Percentiles rank a stretch among this genome's conserved stretches.
Evolutionary conservation across 1,140 invertebrate genomes (phyloP).

Genomic region (Danaus melanippus): DNA sequence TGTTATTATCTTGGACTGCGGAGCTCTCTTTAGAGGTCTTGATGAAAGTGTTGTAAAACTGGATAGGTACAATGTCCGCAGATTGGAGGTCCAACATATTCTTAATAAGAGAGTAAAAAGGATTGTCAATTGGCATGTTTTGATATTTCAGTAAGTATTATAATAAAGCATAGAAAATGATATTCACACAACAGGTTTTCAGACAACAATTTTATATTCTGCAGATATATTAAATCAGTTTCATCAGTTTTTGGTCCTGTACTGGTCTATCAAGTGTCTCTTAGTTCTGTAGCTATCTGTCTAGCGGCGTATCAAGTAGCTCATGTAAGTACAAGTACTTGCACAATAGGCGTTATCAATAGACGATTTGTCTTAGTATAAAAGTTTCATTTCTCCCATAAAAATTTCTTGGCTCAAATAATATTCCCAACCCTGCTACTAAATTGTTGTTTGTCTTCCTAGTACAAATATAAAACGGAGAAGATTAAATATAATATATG

Average conservation of each 20-base stretch:
- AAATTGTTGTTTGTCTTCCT: too few species aligned
- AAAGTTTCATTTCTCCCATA: too few species aligned
- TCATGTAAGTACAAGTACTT: constrained; percentile 28
- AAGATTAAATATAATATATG: background rate
- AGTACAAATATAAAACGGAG: background rate
- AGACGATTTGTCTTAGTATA: too few species aligned
- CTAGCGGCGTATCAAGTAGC: constrained; percentile 39
- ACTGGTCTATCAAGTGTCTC: constrained; percentile 37
- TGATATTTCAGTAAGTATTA: constrained; percentile 34
- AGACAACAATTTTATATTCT: background rate
- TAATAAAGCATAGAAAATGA: background rate
- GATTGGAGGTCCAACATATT: constrained; percentile 21
- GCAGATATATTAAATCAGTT: constrained; percentile 22
- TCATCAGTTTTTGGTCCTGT: constrained; percentile 33
- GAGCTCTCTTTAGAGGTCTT: constrained; percentile 35
- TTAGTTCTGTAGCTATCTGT: constrained; percentile 34
- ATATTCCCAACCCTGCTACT: too few species aligned
- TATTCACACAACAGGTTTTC: too few species aligned
- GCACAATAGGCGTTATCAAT: too few species aligned
- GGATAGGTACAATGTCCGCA: constrained; percentile 14
- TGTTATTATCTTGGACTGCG: constrained; percentile 36
- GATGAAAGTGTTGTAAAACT: constrained; percentile 26
- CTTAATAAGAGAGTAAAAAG: constrained; percentile 31
- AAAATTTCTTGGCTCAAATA: too few species aligned
- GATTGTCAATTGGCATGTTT: constrained; percentile 37